Evolutionary conservation across 2,888 invertebrate genomes (phyloP).

Genomic region (Bombyx huttoni): DNA sequence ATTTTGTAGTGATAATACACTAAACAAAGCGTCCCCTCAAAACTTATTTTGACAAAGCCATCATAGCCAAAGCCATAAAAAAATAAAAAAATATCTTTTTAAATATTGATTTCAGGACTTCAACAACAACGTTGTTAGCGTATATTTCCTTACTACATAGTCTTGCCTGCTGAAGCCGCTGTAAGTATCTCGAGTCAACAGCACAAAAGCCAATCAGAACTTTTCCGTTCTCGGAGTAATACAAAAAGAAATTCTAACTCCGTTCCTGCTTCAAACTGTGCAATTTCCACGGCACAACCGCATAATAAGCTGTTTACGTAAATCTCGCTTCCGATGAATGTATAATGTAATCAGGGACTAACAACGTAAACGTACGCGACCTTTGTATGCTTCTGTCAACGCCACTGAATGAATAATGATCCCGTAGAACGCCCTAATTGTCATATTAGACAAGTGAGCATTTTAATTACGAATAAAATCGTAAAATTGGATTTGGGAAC

Average conservation of each 20-base stretch:
- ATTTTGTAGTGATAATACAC: no score
- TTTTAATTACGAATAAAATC: no score
- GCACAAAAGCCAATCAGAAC: neutral
- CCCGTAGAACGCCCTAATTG: neutral
- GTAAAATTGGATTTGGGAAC: no score
- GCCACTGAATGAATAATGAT: slow-evolving; percentile 12
- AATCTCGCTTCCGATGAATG: slow-evolving; percentile 57
- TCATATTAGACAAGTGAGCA: neutral
- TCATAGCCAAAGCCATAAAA: neutral
- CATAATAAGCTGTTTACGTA: slow-evolving; percentile 52
- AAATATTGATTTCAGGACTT: neutral
- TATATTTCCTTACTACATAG: neutral
- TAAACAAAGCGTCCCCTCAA: no score
- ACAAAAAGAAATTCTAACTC: slow-evolving; percentile 5
- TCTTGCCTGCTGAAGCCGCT: neutral
- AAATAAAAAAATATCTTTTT: neutral
- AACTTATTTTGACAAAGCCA: neutral
- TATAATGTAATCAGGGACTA: slow-evolving; percentile 56
- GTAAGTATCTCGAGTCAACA: neutral
- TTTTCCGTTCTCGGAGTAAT: neutral
- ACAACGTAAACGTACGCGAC: slow-evolving; percentile 27
- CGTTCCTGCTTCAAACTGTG: slow-evolving; percentile 18
- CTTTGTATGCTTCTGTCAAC: slow-evolving; percentile 11
- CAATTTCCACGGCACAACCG: slow-evolving; percentile 30
- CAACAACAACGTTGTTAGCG: neutral